Conservation (phyloP, 37 sponge, comb jelly and placozoan species). For the Mnemiopsis leidyi region DNA sequence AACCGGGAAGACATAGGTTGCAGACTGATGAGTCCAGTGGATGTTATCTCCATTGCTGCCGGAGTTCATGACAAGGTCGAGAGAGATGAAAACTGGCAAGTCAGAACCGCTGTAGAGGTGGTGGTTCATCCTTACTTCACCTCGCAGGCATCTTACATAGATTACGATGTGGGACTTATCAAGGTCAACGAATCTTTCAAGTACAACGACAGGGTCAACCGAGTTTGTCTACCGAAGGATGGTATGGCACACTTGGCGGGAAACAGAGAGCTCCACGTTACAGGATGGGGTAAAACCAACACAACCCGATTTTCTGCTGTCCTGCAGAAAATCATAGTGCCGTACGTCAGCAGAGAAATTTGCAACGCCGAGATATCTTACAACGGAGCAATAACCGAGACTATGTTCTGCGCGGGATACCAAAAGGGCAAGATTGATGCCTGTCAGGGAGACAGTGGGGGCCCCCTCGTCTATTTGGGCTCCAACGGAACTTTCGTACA, state of each 20-base stretch:
- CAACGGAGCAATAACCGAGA: conserved; percentile 28
- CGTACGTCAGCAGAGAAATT: conserved; percentile 31
- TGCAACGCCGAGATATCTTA: conserved; percentile 32
- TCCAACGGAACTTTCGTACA: conserved; percentile 52
- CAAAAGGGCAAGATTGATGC: conserved; percentile 42
- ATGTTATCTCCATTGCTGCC: not conserved
- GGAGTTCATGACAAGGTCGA: not conserved
- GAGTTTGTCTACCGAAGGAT: conserved; percentile 29
- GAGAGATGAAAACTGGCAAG: not conserved
- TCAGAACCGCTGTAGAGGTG: conserved; percentile 3
- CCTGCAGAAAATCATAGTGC: conserved; percentile 38
- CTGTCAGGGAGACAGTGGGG: conserved; percentile 66
- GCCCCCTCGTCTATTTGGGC: conserved; percentile 51
- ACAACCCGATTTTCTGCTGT: not conserved
- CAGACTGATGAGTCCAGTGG: not conserved
- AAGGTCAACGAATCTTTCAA: not conserved
- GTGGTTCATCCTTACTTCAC: not conserved
- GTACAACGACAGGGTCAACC: conserved; percentile 20
- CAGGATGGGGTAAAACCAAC: conserved; percentile 53
- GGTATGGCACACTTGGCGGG: not conserved
- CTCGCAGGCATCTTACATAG: not conserved
- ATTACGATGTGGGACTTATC: conserved; percentile 58
- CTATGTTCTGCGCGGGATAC: conserved; percentile 66
- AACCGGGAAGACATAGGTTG: not conserved
- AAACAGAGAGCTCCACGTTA: not conserved